Percentiles rank a stretch among this genome's conserved stretches.
Conservation (phyloP, 1,140 invertebrate species). For the Drosophila nigrodunni region DNA sequence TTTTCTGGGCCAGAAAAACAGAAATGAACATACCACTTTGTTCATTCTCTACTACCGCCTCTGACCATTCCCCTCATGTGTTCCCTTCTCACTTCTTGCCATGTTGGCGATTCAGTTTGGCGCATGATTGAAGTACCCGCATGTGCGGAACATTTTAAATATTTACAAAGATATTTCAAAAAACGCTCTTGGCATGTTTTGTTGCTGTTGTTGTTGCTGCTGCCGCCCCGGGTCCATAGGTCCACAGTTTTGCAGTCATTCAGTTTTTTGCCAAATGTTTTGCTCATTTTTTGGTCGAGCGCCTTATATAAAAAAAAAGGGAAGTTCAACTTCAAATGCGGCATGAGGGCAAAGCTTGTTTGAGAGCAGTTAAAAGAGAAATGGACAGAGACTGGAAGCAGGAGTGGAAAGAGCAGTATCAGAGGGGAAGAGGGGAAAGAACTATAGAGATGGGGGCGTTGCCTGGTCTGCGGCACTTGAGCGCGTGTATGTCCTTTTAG, state of each 20-base stretch:
- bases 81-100: not conserved
- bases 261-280: slow-evolving; percentile 60
- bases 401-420: not conserved
- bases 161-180: slow-evolving; percentile 84
- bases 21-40: slow-evolving; percentile 34
- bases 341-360: slow-evolving; percentile 56
- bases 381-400: too few species aligned
- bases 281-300: slow-evolving; percentile 69
- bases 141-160: slow-evolving; percentile 81
- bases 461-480: slow-evolving; percentile 58
- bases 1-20: slow-evolving; percentile 14
- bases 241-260: slow-evolving; percentile 42
- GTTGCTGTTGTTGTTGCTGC: slow-evolving; percentile 34
- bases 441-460: slow-evolving; percentile 3
- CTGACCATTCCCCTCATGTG: not conserved
- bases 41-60: not conserved
- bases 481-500: slow-evolving; percentile 80
- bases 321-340: slow-evolving; percentile 75
- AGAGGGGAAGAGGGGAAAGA: not conserved
- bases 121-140: slow-evolving; percentile 76
- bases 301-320: slow-evolving; percentile 32
- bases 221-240: slow-evolving; percentile 41
- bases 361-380: not conserved
- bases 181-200: slow-evolving; percentile 81
- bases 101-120: slow-evolving; percentile 66